Evolutionary conservation across 2,888 invertebrate genomes (phyloP).

Genomic region (Capitulum mitella): DNA sequence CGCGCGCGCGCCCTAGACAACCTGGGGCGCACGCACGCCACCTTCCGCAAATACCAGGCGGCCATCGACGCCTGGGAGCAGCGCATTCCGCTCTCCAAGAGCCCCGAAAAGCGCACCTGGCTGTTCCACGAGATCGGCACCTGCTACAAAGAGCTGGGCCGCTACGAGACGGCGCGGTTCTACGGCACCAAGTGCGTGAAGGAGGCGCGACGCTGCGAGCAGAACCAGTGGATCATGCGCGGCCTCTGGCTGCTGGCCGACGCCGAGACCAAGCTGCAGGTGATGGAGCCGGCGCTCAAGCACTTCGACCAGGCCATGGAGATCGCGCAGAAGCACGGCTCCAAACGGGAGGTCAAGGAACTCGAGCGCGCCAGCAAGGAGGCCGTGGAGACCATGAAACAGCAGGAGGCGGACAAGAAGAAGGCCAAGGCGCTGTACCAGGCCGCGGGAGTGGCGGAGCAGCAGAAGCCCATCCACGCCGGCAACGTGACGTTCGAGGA

Average conservation of each 20-base stretch:
- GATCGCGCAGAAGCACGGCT: neutral
- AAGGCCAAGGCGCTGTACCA: neutral
- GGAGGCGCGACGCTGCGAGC: neutral
- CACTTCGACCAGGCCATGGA: constrained; percentile 5
- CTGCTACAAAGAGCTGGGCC: constrained; percentile 10
- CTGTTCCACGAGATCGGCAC: constrained; percentile 23
- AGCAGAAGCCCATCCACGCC: neutral
- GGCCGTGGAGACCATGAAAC: neutral
- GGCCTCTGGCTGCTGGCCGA: constrained; percentile 15
- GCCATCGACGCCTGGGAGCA: constrained; percentile 21
- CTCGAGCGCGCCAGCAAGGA: neutral
- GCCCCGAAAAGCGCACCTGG: neutral
- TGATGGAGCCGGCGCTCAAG: neutral
- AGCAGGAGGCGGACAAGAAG: neutral
- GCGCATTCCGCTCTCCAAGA: neutral
- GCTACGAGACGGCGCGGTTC: constrained; percentile 16
- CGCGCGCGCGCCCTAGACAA: constrained; percentile 19
- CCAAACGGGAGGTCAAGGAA: neutral
- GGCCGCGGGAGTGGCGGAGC: neutral
- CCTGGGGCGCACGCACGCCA: constrained; percentile 14
- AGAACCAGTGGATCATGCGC: neutral
- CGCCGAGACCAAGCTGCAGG: constrained; percentile 1
- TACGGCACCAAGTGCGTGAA: constrained; percentile 23
- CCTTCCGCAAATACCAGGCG: neutral
- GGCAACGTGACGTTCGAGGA: neutral